phyloP scores from a whole-genome alignment of 2,113 vertebrate genomes.

The cat (Felis catus) region DNA sequence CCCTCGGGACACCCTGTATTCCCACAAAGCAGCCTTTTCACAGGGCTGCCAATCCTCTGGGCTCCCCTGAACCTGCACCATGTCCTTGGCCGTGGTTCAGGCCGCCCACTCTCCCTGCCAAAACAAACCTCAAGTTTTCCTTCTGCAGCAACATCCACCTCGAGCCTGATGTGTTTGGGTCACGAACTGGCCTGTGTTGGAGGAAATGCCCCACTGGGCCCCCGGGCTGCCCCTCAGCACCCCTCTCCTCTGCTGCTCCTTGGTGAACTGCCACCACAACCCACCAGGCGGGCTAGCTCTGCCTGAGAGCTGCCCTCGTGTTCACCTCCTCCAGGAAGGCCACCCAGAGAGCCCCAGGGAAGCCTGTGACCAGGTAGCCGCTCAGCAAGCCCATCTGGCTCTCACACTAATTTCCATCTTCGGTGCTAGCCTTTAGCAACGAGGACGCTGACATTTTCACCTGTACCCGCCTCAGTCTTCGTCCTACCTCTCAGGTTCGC shows the following conservation, averaged over 20 bases:
- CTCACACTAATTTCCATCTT: not conserved
- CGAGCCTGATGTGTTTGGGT: no score
- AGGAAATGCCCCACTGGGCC: accelerated
- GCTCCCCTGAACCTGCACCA: not conserved
- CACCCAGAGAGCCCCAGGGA: no score
- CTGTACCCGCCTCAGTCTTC: not conserved
- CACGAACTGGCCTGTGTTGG: accelerated
- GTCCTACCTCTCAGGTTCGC: not conserved
- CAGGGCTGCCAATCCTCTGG: not conserved
- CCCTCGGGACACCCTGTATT: not conserved
- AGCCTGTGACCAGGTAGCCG: accelerated
- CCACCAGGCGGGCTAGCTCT: accelerated
- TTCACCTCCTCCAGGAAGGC: not conserved
- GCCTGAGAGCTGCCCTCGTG: not conserved
- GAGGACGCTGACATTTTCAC: not conserved
- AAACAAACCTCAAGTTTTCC: not conserved
- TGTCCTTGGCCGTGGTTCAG: not conserved
- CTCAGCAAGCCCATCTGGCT: no score
- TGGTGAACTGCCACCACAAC: not conserved
- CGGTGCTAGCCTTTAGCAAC: not conserved
- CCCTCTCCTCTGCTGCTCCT: not conserved
- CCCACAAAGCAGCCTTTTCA: not conserved
- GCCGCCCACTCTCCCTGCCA: not conserved
- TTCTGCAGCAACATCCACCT: not conserved
- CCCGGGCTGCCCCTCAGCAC: not conserved